These are phyloP conservation scores for Urechis unicinctus DNA, from an alignment of 2,888 invertebrate species.

Conservation along the genomic window DNA sequence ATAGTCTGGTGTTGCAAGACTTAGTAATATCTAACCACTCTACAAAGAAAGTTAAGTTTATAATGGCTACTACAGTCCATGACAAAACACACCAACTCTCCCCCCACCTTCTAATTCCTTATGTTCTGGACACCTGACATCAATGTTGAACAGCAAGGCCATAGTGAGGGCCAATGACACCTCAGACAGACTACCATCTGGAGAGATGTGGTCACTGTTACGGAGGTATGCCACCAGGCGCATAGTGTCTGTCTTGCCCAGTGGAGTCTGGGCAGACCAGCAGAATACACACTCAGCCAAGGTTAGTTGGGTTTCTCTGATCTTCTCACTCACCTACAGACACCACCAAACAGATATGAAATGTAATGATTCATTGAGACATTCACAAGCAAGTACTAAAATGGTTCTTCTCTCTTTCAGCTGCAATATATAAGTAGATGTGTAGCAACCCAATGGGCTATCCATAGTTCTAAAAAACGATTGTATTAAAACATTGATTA, in stretches of 20 bases:
- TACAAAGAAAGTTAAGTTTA: background rate
- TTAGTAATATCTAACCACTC: no score
- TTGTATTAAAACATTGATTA: no score
- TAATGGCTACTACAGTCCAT: background rate
- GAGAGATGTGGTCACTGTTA: slow-evolving; percentile 27
- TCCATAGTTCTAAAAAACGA: no score
- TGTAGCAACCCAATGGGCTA: no score
- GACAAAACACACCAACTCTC: background rate
- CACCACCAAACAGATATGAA: background rate
- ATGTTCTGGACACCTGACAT: slow-evolving; percentile 65
- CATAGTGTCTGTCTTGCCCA: slow-evolving; percentile 68
- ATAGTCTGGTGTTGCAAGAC: no score
- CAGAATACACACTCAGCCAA: slow-evolving; percentile 71
- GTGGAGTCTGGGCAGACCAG: slow-evolving; percentile 68
- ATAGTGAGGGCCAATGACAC: slow-evolving; percentile 73
- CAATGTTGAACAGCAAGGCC: slow-evolving; percentile 76
- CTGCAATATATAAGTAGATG: no score
- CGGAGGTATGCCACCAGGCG: slow-evolving; percentile 37
- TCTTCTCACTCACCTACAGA: slow-evolving; percentile 59
- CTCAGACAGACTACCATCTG: slow-evolving; percentile 69
- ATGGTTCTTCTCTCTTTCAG: background rate
- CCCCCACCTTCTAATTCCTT: slow-evolving; percentile 47
- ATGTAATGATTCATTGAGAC: background rate
- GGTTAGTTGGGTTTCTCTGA: slow-evolving; percentile 66
- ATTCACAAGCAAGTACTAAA: background rate